phyloP scores from a whole-genome alignment of 2,797 vertebrate species.

The Sebastes minor region DNA sequence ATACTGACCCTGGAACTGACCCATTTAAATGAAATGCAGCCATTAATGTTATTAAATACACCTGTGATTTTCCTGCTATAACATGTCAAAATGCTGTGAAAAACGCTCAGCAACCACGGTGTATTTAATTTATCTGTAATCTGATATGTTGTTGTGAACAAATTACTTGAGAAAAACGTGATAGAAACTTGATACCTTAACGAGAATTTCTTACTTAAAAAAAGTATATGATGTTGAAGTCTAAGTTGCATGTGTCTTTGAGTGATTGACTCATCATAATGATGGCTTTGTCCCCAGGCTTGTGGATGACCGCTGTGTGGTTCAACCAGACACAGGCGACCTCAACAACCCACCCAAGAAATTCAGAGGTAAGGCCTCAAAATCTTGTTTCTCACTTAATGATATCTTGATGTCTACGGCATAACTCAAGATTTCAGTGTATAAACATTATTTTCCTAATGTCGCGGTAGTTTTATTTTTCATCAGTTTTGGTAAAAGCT shows the following conservation, averaged over 20 bases:
- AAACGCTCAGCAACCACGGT: background rate
- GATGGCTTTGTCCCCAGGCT: conserved; percentile 83
- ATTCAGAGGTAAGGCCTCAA: conserved; percentile 91
- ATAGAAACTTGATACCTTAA: background rate
- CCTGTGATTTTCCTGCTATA: too few relatives aligned
- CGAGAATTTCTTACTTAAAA: background rate
- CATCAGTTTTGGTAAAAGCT: background rate
- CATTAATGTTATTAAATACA: background rate
- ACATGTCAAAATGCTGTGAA: background rate
- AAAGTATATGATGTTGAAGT: background rate
- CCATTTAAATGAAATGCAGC: background rate
- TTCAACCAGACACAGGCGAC: conserved; percentile 96
- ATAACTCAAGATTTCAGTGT: background rate
- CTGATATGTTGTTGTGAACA: background rate
- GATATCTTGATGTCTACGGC: background rate
- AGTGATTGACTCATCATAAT: conserved; percentile 4
- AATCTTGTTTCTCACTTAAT: background rate
- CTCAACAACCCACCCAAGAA: conserved; percentile 99
- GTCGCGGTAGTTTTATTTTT: background rate
- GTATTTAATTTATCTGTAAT: background rate
- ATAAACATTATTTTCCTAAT: background rate
- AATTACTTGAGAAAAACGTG: background rate
- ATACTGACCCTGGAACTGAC: background rate
- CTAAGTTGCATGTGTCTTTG: background rate
- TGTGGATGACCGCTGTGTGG: conserved; percentile 97